Evolutionary conservation across 2,888 invertebrate species (phyloP).

Genomic region (Druceiella hillmani): DNA sequence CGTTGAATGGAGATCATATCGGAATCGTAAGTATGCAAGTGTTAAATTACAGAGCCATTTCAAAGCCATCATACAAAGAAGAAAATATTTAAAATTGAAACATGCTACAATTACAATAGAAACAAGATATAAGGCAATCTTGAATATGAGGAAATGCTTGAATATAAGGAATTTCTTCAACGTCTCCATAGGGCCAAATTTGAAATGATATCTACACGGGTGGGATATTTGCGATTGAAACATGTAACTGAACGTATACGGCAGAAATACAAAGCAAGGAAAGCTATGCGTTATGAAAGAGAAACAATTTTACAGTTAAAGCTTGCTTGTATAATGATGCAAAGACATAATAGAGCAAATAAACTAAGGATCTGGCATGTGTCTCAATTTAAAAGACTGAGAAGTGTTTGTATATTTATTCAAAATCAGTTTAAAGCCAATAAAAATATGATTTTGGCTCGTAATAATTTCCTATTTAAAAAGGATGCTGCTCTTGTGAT

Average conservation of each 20-base stretch:
- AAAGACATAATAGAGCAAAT: slow-evolving; percentile 37
- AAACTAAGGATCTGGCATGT: slow-evolving; percentile 30
- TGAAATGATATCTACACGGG: slow-evolving; percentile 10
- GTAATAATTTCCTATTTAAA: slow-evolving; percentile 8
- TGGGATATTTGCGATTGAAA: slow-evolving; percentile 2
- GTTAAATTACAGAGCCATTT: slow-evolving; percentile 30
- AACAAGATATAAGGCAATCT: slow-evolving; percentile 4
- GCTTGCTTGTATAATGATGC: slow-evolving; percentile 33
- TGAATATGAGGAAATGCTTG: not conserved
- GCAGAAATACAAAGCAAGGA: slow-evolving; percentile 34
- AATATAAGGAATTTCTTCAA: slow-evolving; percentile 24
- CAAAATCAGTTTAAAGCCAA: slow-evolving; percentile 42
- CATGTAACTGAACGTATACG: slow-evolving; percentile 22
- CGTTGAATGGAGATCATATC: slow-evolving; percentile 25
- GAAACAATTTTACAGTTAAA: slow-evolving; percentile 30
- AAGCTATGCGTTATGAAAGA: slow-evolving; percentile 32
- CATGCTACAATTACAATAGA: slow-evolving; percentile 23
- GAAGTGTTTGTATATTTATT: slow-evolving; percentile 34
- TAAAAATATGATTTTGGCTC: slow-evolving; percentile 9
- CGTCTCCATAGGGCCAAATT: slow-evolving; percentile 24
- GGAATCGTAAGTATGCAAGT: slow-evolving; percentile 29
- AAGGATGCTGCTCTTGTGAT: slow-evolving; percentile 25
- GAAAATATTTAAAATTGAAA: slow-evolving; percentile 21
- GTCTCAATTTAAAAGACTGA: slow-evolving; percentile 31
- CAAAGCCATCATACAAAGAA: slow-evolving; percentile 32